Evolutionary conservation across 2,797 vertebrate genomes (phyloP).

Genomic region (Lemur catta): DNA sequence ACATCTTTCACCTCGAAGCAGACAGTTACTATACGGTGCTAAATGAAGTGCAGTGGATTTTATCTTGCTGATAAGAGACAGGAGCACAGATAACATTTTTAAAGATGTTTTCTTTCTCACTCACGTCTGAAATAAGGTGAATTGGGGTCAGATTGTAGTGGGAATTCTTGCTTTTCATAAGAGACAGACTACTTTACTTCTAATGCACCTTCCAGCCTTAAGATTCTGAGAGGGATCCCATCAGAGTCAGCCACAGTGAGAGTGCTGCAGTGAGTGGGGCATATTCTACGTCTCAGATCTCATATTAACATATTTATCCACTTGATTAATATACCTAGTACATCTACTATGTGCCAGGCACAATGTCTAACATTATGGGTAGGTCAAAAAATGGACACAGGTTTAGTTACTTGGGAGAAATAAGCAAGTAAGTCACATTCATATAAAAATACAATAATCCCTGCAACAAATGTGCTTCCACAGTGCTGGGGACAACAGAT

Average conservation of each 20-base stretch:
- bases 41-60: neutral
- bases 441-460: neutral
- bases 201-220: neutral
- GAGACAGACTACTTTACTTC: neutral
- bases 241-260: neutral
- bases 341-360: neutral
- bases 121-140: slow-evolving; percentile 3
- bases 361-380: neutral
- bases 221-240: neutral
- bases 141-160: neutral
- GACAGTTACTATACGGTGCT: neutral
- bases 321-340: neutral
- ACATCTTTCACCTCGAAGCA: neutral
- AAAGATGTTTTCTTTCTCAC: neutral
- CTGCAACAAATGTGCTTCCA: neutral
- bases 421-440: slow-evolving; percentile 13
- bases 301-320: neutral
- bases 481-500: neutral
- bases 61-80: slow-evolving; percentile 27
- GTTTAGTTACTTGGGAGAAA: neutral
- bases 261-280: neutral
- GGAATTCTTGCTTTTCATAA: neutral
- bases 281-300: neutral
- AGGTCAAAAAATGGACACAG: neutral
- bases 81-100: neutral